Percentiles rank a stretch among this genome's conserved stretches.
phyloP scores from a whole-genome alignment of 2,797 vertebrate genomes.

The Enoplosus armatus region DNA sequence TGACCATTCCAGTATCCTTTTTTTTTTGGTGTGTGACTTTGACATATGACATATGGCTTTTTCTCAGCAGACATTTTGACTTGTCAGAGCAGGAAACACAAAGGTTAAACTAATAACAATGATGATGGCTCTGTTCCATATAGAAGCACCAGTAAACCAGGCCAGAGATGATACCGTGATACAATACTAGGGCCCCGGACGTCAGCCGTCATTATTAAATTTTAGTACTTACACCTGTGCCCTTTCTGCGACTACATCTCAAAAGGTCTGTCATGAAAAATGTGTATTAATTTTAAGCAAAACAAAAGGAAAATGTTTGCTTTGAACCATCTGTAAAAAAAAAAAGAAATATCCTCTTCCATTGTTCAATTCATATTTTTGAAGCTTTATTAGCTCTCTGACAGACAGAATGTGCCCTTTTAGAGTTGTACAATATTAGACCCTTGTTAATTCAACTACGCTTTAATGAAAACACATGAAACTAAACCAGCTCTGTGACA shows the following conservation, averaged over 20 bases:
- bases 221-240: not conserved
- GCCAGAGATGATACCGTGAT: not conserved
- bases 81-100: constrained; percentile 8
- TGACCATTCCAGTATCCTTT: not conserved
- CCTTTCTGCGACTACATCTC: not conserved
- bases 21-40: too few species aligned
- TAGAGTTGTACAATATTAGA: not conserved
- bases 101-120: not conserved
- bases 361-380: too few species aligned
- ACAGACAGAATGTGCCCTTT: not conserved
- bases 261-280: not conserved
- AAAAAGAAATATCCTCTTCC: too few species aligned
- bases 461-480: not conserved
- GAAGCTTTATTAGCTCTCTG: too few species aligned
- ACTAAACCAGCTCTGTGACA: not conserved
- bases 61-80: not conserved
- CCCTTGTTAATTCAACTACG: constrained; percentile 9
- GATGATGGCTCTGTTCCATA: not conserved
- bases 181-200: not conserved
- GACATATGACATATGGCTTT: too few species aligned
- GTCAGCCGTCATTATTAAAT: not conserved
- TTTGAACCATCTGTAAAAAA: not conserved
- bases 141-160: not conserved
- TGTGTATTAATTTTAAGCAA: not conserved
- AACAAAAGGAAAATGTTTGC: not conserved